Evolutionary conservation across 2,113 vertebrate genomes (phyloP).

Genomic region (Thryonomys swinderianus): DNA sequence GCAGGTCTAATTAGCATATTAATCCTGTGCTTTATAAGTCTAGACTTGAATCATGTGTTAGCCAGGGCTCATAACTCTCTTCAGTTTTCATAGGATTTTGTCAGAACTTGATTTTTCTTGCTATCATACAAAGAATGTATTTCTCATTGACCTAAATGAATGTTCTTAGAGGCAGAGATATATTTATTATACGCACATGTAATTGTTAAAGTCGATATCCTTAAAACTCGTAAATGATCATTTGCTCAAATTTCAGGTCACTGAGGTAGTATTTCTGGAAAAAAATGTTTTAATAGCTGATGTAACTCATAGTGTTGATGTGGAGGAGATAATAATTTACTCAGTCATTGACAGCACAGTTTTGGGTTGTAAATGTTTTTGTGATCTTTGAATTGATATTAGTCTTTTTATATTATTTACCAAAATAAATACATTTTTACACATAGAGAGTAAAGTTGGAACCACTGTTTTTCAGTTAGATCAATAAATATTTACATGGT

Average conservation of each 20-base stretch:
- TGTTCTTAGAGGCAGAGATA: not conserved
- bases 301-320: not conserved
- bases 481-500: not conserved
- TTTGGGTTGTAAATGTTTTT: slow-evolving; percentile 67
- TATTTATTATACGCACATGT: not conserved
- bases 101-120: not conserved
- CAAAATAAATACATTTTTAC: slow-evolving; percentile 28
- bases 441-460: not conserved
- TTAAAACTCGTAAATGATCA: slow-evolving; percentile 8
- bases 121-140: not conserved
- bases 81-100: not conserved
- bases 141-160: not conserved
- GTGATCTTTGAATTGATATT: slow-evolving; percentile 41
- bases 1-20: not conserved
- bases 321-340: slow-evolving; percentile 44
- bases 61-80: not conserved
- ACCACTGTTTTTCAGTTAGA: not conserved
- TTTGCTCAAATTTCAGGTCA: not conserved
- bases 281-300: not conserved
- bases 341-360: slow-evolving; percentile 27
- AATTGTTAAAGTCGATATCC: slow-evolving; percentile 37
- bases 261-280: slow-evolving; percentile 17
- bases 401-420: not conserved
- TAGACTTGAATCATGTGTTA: not conserved
- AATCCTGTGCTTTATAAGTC: not conserved